phyloP scores from a whole-genome alignment of 2,797 vertebrate species.

The Falco peregrinus region DNA sequence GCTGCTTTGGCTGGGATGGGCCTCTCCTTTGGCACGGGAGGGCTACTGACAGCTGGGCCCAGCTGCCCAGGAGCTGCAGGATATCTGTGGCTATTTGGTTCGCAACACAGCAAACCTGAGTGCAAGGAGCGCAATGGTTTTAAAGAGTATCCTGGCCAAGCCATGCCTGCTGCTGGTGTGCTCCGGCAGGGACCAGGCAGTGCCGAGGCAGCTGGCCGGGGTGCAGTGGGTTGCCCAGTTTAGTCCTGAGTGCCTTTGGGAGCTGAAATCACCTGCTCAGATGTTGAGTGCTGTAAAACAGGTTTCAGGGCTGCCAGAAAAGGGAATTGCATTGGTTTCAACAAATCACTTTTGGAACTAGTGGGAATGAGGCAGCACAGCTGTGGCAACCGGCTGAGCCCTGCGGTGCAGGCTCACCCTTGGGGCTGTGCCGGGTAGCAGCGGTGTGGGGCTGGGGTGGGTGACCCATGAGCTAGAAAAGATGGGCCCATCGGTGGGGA shows the following conservation, averaged over 20 bases:
- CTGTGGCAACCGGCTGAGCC: not conserved
- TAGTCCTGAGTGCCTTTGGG: accelerated
- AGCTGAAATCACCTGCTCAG: accelerated
- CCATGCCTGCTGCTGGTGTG: accelerated
- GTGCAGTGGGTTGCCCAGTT: not conserved
- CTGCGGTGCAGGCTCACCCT: not conserved
- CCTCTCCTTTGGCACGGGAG: not conserved
- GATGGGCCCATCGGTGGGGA: accelerated
- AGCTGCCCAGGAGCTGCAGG: accelerated
- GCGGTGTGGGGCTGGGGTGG: not conserved
- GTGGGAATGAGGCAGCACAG: too few species aligned
- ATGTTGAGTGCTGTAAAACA: not conserved
- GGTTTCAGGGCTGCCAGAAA: not conserved
- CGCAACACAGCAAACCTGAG: not conserved
- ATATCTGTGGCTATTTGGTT: not conserved
- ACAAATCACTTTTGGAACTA: not conserved
- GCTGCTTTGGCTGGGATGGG: not conserved
- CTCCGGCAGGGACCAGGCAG: not conserved
- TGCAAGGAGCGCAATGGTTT: accelerated
- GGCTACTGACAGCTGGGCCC: not conserved
- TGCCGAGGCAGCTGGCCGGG: accelerated
- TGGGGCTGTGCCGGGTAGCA: not conserved
- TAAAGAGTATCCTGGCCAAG: not conserved
- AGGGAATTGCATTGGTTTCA: not conserved
- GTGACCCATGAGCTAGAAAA: not conserved